Evolutionary conservation across 2,113 vertebrate species (phyloP), one percentile per base, ranked within the genome.

Genomic region (Etheostoma cragini): DNA sequence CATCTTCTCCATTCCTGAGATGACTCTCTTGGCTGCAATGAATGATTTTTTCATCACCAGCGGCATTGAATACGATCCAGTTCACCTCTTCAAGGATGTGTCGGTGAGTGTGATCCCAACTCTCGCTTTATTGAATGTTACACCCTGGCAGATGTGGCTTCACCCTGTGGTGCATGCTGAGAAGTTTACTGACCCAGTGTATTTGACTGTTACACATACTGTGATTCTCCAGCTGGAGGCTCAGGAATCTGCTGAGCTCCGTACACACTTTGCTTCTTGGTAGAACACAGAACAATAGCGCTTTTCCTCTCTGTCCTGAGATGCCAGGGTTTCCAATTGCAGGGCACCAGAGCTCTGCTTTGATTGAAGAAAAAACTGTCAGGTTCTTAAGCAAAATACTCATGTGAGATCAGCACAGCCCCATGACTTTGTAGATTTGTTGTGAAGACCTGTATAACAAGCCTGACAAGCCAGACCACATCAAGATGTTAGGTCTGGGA

Each of bases 1-100:
- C 80, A 94, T 97, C 62, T 97, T 97, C 94, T 97, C 96, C 61
- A 92, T 97, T 57, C 95, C 96, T 1, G 96, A 97, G 87, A 97
- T 97, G 96, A 96, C 93, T 17, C 95, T 97, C 26, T 60, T 97
- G 85, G 95, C 96, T 2, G 90, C 89, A 21, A 95, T 93, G n/a
- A 97, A 97, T 46, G 96, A 97, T 79, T 97, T 94, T 67, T 97
- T 97, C 90, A 92, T 96, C 83, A 91, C 88, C 79, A 95, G 96
- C 2, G 88, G 94, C 76, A 96, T 97, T 0, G 96, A 96, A 26
- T 97, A 97, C 1, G 96, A 97, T 73, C 96, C 96, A 1, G 93
- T 95, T 79, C 96, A 97, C 81, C 96, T 97, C 62, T 97, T 95
- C 91, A 96, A 95, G 75, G 96, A 97, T 26, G 94, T 97, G 16